A percentile compares a stretch with the other conserved stretches of the same genome.
phyloP scores from a whole-genome alignment of 2,888 invertebrate genomes.

The Nezara viridula region DNA sequence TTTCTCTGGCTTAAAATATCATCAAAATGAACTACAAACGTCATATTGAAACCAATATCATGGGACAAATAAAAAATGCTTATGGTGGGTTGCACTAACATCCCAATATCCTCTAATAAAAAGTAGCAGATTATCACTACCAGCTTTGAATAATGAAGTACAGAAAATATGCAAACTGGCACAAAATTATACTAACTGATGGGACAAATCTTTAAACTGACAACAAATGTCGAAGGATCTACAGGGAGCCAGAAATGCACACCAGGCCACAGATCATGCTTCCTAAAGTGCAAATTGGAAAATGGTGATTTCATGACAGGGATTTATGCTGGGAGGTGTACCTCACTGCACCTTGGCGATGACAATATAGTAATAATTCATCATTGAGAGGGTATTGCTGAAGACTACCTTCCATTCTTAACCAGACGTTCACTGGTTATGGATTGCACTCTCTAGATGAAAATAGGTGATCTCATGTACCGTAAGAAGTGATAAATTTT shows the following conservation, averaged over 20 bases:
- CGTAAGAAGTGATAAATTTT: neutral
- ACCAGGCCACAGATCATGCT: slow-evolving; percentile 23
- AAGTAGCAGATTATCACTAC: neutral
- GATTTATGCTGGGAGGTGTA: slow-evolving; percentile 19
- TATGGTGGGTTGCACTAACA: neutral
- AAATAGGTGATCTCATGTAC: neutral
- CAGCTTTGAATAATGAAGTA: neutral
- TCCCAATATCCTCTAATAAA: neutral
- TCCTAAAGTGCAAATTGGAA: slow-evolving; percentile 21
- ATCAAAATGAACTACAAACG: neutral
- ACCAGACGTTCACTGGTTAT: neutral
- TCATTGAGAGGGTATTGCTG: neutral
- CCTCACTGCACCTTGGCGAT: neutral
- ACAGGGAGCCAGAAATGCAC: neutral
- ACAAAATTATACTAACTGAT: neutral
- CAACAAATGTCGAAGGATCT: slow-evolving; percentile 6
- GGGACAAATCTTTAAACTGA: neutral
- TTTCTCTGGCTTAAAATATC: neutral
- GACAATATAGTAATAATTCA: neutral
- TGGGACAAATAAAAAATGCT: neutral
- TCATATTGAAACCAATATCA: neutral
- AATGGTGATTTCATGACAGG: slow-evolving; percentile 12
- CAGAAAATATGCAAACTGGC: slow-evolving; percentile 21
- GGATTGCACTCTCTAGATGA: neutral
- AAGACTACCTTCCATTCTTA: neutral